These are phyloP conservation scores for Alca torda DNA, from an alignment of 2,797 vertebrate species.

Conservation along the genomic window DNA sequence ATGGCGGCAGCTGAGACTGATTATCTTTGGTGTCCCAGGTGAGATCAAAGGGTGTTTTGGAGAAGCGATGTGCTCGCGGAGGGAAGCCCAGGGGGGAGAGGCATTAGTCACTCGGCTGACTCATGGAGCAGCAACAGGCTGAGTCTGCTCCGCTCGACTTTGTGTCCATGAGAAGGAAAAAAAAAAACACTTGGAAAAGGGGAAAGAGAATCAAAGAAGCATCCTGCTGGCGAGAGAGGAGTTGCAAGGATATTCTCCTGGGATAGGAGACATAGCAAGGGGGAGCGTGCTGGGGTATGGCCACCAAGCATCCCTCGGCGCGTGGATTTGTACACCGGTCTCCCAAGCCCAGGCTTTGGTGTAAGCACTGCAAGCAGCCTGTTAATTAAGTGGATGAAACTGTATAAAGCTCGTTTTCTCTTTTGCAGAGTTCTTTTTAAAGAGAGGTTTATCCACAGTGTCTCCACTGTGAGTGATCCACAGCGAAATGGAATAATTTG, in stretches of 20 bases:
- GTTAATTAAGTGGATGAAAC: background rate
- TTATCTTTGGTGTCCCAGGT: background rate
- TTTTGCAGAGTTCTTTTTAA: background rate
- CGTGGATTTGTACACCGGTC: background rate
- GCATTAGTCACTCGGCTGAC: conserved; percentile 44
- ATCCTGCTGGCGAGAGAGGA: background rate
- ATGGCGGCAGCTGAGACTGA: accelerated
- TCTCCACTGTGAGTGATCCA: background rate
- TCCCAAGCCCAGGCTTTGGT: background rate
- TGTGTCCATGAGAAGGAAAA: background rate
- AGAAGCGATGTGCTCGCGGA: background rate
- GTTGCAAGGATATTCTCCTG: background rate
- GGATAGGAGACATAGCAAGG: background rate
- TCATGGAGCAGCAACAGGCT: conserved; percentile 18
- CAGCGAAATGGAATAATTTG: background rate
- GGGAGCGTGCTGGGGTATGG: background rate
- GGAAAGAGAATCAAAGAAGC: background rate
- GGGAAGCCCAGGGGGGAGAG: background rate
- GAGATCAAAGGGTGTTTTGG: background rate
- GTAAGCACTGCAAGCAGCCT: background rate
- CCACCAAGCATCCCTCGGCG: background rate
- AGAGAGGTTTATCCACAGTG: background rate
- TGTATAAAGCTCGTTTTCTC: background rate
- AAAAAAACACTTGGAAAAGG: background rate
- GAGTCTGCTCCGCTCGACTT: background rate